Evolutionary conservation across 2,113 vertebrate genomes (phyloP), one percentile per base, ranked within the genome.

Genomic region (Carassius gibelio): DNA sequence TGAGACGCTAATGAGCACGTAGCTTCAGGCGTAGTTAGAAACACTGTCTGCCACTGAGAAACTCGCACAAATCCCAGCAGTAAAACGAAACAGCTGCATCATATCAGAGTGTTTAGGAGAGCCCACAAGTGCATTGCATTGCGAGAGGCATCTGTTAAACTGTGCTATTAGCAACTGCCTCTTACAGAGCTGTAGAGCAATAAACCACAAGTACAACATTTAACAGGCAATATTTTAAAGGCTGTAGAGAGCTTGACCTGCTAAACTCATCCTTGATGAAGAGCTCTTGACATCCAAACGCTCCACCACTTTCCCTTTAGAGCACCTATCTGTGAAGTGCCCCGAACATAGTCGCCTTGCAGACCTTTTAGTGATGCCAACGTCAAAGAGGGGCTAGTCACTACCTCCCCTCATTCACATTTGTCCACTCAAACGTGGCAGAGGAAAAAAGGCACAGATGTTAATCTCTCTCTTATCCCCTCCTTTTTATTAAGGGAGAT

Each of bases 331-430:
- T 79, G 78, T 82, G 78, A 84, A 88, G 66, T 52, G 80, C 77
- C 78, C 74, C 72, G 62, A 74, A 66, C 85, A 81, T 77, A 61
- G 81, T 78, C 64, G 66, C 84, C 71, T 68, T 66, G 86, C 75
- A 79, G 84, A 84, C 75, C 57, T 36, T 45, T 76, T 13, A 62
- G 80, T 69, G 85, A 74, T 76, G 84, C 84, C 86, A 84, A 75
- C 84, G 26, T 87, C 77, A 84, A 86, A 82, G 74, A 82, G 81
- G 93, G 92, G 89, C 92, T 93, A 89, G 90, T 91, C 92, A 91
- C 91, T 87, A 90, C 94, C 93, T 92, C 93, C 90, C 90, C 89
- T 89, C 91, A 92, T 94, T 93, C 91, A 91, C 89, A 92, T 91
- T 89, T 91, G 89, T 87, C 88, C 89, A 88, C 90, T 93, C 91